phyloP scores from a whole-genome alignment of 2,113 vertebrate genomes.

The Eolophus roseicapilla region DNA sequence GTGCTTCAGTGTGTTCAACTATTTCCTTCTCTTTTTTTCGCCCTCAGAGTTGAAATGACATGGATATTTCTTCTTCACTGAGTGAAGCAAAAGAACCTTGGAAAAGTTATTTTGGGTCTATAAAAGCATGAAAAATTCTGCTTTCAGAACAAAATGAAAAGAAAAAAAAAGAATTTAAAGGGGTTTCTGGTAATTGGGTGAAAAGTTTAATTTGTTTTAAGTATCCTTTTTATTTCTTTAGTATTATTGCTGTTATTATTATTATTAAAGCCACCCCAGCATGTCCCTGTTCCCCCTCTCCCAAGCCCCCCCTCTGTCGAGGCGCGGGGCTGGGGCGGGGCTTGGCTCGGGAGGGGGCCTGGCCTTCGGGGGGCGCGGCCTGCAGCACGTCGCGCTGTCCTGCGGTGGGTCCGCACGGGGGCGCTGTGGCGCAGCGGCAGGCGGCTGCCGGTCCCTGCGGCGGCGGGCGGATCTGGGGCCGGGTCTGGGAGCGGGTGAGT shows the following conservation, averaged over 20 bases:
- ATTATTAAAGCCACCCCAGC: neutral
- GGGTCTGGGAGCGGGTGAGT: too few relatives aligned
- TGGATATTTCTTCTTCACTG: neutral
- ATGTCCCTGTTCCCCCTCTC: accelerated
- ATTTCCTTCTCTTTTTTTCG: neutral
- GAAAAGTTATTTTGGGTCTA: neutral
- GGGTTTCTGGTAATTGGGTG: neutral
- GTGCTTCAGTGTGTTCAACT: neutral
- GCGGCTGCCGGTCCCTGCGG: too few relatives aligned
- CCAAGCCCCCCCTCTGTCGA: too few relatives aligned
- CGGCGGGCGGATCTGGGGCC: too few relatives aligned
- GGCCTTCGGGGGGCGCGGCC: neutral
- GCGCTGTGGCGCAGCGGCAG: neutral
- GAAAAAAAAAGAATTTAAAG: neutral
- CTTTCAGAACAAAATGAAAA: neutral
- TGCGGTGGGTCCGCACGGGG: neutral
- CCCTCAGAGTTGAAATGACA: accelerated
- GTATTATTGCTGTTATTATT: neutral
- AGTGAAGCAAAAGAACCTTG: neutral
- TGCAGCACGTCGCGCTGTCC: neutral
- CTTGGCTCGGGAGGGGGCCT: neutral
- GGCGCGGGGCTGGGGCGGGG: neutral
- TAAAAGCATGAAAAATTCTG: neutral
- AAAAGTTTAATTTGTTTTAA: neutral
- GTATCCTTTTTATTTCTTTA: accelerated